Evolutionary conservation across 37 sponge, comb jelly and placozoan genomes (phyloP).

Genomic region (Aplysina aerophoba): DNA sequence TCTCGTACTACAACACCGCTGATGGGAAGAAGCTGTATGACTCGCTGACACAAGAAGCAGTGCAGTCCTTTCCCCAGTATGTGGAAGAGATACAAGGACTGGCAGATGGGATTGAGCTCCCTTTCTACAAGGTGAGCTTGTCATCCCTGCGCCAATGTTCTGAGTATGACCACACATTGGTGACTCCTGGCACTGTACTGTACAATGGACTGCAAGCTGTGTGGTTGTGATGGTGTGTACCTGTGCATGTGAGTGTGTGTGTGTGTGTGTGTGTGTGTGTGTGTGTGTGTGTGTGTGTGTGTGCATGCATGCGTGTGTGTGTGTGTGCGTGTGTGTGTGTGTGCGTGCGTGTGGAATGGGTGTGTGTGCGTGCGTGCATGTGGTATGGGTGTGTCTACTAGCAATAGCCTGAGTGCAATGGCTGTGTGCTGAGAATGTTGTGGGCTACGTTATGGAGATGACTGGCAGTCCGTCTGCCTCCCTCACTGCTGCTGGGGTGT

Average conservation of each 20-base stretch:
- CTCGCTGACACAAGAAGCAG: background rate
- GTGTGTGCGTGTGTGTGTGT: background rate
- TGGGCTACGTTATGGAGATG: no score
- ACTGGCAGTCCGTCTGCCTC: no score
- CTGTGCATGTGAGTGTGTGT: constrained; percentile 1
- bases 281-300: background rate
- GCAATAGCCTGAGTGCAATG: no score
- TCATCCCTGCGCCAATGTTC: no score
- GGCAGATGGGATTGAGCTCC: constrained; percentile 37
- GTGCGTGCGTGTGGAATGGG: background rate
- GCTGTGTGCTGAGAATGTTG: no score
- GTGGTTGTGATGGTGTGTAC: background rate
- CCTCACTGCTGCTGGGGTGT: no score
- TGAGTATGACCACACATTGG: no score
- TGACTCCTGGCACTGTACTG: no score
- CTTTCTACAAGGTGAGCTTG: constrained; percentile 2
- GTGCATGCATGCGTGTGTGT: constrained; percentile 18
- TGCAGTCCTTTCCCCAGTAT: constrained; percentile 38
- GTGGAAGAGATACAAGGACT: constrained; percentile 46
- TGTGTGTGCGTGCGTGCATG: background rate
- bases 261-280: background rate
- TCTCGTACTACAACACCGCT: constrained; percentile 37
- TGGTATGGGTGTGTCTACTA: no score
- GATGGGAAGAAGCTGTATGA: constrained; percentile 25
- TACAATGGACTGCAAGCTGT: no score